Percentiles rank a stretch among this genome's conserved stretches.
Conservation (phyloP, 2,888 invertebrate genomes). For the Melolontha melolontha region DNA sequence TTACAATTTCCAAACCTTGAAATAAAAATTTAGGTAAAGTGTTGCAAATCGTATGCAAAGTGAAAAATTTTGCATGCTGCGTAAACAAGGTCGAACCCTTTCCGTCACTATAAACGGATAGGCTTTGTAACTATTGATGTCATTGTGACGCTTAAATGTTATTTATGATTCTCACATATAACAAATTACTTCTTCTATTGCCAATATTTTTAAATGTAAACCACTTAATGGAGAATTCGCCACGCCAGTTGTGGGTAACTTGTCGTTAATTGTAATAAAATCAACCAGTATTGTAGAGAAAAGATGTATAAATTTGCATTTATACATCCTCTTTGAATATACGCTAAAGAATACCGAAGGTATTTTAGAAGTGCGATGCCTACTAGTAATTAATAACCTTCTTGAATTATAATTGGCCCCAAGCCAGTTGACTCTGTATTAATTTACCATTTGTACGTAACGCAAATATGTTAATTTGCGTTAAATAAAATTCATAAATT, state of each 20-base stretch:
- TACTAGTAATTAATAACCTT: conserved; percentile 16
- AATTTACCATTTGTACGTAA: conserved; percentile 24
- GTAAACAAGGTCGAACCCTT: conserved; percentile 51
- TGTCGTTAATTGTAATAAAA: background rate
- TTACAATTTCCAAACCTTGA: conserved; percentile 31
- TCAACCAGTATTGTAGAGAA: background rate
- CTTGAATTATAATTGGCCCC: conserved; percentile 23
- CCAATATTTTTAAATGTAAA: too few relatives aligned
- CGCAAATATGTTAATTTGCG: conserved; percentile 32
- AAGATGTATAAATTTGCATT: conserved; percentile 6
- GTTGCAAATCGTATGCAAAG: conserved; percentile 40
- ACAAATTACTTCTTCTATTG: too few relatives aligned
- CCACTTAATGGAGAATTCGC: too few relatives aligned
- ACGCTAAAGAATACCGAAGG: background rate
- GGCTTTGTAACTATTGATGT: conserved; percentile 12
- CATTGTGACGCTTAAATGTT: conserved; percentile 48
- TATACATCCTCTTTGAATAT: background rate
- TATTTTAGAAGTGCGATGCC: conserved; percentile 1
- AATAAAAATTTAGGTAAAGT: conserved; percentile 35
- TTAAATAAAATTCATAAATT: conserved; percentile 30
- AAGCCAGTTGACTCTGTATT: conserved; percentile 27
- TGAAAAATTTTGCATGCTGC: conserved; percentile 46
- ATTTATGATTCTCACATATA: conserved; percentile 45
- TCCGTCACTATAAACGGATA: conserved; percentile 16
- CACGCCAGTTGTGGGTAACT: background rate